These are phyloP conservation scores for Herpailurus yagouaroundi DNA, from an alignment of 2,113 vertebrate species.

Conservation along the genomic window DNA sequence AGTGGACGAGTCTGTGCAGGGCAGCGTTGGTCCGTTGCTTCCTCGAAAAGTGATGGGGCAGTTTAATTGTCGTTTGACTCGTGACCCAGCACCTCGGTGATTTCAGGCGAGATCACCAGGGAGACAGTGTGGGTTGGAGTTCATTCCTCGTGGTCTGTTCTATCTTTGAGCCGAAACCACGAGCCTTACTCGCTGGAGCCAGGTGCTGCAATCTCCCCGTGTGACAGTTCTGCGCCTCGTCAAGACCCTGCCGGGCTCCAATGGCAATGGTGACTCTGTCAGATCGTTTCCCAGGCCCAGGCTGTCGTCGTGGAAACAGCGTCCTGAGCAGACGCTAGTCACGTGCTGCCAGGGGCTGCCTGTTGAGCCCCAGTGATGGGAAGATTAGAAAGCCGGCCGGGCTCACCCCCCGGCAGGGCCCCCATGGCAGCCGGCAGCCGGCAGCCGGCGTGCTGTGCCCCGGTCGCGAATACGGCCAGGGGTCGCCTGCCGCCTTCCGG, in stretches of 20 bases:
- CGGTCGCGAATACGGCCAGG: rapidly evolving
- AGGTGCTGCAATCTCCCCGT: rapidly evolving
- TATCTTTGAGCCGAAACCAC: neutral
- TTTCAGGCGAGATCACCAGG: rapidly evolving
- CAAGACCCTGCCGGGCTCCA: neutral
- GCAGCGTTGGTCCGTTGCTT: rapidly evolving
- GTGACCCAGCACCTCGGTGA: rapidly evolving
- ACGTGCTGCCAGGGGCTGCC: neutral
- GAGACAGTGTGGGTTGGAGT: neutral
- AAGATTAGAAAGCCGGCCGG: rapidly evolving
- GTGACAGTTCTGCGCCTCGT: neutral
- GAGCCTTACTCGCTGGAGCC: neutral
- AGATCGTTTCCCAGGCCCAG: neutral
- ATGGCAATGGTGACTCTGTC: neutral
- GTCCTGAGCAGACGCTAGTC: rapidly evolving
- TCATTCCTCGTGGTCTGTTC: neutral
- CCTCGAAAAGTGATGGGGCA: neutral
- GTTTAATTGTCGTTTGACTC: rapidly evolving
- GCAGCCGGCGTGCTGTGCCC: rapidly evolving
- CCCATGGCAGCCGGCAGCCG: neutral
- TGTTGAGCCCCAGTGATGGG: rapidly evolving
- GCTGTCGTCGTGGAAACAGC: neutral
- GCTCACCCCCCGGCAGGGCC: neutral
- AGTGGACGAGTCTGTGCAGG: rapidly evolving
- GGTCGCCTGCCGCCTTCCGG: no score